These are phyloP conservation scores for Hyposmocoma kahamanoa DNA, from an alignment of 1,140 invertebrate genomes.

Conservation along the genomic window DNA sequence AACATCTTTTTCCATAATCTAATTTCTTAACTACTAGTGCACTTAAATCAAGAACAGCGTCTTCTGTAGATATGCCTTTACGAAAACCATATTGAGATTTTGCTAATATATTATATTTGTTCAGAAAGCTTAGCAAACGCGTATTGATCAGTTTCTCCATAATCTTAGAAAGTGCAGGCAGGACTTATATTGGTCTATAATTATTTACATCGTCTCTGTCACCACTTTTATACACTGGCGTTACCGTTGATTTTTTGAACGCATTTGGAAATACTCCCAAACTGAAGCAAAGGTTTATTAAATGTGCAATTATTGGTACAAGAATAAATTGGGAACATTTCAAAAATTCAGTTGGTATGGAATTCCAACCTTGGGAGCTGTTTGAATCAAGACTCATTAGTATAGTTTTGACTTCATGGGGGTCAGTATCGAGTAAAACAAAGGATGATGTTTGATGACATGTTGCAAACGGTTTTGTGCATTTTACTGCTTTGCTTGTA, in stretches of 20 bases:
- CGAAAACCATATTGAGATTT: too few relatives aligned
- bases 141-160: constrained; percentile 10
- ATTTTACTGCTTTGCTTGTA: background rate
- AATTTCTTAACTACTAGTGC: too few relatives aligned
- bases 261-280: constrained; percentile 8
- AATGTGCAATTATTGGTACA: constrained; percentile 7
- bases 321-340: constrained; percentile 7
- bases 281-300: constrained; percentile 9
- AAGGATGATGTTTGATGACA: too few relatives aligned
- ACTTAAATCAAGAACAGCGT: too few relatives aligned
- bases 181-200: constrained; percentile 12
- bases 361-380: constrained; percentile 14
- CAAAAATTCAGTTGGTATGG: constrained; percentile 8
- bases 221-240: constrained; percentile 14
- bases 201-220: constrained; percentile 9
- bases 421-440: constrained; percentile 14
- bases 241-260: constrained; percentile 11
- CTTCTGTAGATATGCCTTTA: too few relatives aligned
- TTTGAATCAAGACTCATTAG: constrained; percentile 12
- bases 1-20: too few relatives aligned
- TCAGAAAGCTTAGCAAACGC: too few relatives aligned
- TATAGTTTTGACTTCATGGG: constrained; percentile 9
- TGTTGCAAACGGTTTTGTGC: background rate
- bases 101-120: too few relatives aligned
- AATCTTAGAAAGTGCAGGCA: constrained; percentile 11